A percentile compares a stretch with the other conserved stretches of the same genome.
These are phyloP conservation scores for Mesochorus sp. DNA, from an alignment of 2,888 invertebrate genomes.

Conservation along the genomic window DNA sequence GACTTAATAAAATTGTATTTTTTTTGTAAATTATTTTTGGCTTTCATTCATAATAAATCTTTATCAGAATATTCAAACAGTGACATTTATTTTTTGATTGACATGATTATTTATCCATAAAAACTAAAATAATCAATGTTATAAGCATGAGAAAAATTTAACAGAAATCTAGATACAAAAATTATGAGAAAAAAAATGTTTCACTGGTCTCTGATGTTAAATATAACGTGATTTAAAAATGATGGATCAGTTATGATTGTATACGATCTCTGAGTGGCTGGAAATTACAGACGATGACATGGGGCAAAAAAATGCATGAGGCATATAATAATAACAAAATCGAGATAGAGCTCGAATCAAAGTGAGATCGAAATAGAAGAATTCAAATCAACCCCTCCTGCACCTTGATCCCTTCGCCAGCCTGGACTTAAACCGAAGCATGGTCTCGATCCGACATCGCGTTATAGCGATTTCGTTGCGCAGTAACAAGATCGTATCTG, in stretches of 20 bases:
- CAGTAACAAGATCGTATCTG: slow-evolving; percentile 76
- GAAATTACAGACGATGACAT: too few relatives aligned
- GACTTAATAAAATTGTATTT: neutral
- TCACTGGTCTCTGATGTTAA: too few relatives aligned
- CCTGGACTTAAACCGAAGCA: neutral
- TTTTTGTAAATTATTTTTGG: neutral
- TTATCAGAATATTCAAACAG: too few relatives aligned
- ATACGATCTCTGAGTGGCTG: too few relatives aligned
- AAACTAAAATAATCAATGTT: too few relatives aligned
- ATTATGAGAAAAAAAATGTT: too few relatives aligned
- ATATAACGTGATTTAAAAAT: too few relatives aligned
- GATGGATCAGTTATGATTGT: too few relatives aligned
- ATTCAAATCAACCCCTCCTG: neutral
- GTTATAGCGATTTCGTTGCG: slow-evolving; percentile 56
- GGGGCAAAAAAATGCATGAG: neutral
- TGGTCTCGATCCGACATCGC: slow-evolving; percentile 27
- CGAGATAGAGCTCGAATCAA: neutral
- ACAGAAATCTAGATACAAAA: too few relatives aligned
- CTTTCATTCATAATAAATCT: neutral
- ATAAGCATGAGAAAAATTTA: too few relatives aligned
- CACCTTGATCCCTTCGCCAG: neutral
- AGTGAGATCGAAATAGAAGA: neutral
- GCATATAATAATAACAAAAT: neutral
- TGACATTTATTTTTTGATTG: too few relatives aligned
- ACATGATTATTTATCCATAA: too few relatives aligned